Evolutionary conservation across 2,113 vertebrate species (phyloP).

Genomic region (Mustela nigripes): DNA sequence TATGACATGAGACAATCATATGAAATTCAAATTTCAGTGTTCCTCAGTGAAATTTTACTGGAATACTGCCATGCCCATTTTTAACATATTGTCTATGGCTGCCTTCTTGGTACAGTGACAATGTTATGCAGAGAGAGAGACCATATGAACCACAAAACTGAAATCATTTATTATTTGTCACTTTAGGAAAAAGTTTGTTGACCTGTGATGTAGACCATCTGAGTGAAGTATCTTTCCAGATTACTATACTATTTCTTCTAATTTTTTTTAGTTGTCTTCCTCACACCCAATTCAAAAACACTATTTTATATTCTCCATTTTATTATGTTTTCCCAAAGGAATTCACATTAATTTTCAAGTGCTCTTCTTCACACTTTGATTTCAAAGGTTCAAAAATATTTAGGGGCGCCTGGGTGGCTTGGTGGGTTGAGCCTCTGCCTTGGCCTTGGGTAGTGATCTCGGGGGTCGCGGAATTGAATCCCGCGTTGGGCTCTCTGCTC

Average conservation of each 20-base stretch:
- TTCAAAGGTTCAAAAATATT: not conserved
- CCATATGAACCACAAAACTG: not conserved
- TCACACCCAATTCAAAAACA: slow-evolving; percentile 5
- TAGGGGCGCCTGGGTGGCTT: too few species aligned
- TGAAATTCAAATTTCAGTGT: not conserved
- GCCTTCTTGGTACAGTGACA: not conserved
- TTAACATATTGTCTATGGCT: not conserved
- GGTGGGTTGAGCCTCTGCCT: too few species aligned
- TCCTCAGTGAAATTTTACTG: not conserved
- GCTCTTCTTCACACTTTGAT: not conserved
- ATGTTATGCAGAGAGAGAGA: not conserved
- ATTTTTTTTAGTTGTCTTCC: not conserved
- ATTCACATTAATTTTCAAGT: slow-evolving; percentile 36
- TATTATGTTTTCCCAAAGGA: not conserved
- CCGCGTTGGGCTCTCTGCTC: too few species aligned
- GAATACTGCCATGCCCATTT: not conserved
- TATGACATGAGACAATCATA: not conserved
- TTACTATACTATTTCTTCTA: not conserved
- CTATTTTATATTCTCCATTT: slow-evolving; percentile 32
- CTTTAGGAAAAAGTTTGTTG: not conserved
- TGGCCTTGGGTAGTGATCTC: too few species aligned
- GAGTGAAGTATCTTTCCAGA: not conserved
- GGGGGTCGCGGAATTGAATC: too few species aligned
- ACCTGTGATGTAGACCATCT: not conserved
- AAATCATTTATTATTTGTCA: not conserved